These are phyloP conservation scores for Plecturocebus donacophilus DNA, from an alignment of 2,113 vertebrate species.

Conservation along the genomic window DNA sequence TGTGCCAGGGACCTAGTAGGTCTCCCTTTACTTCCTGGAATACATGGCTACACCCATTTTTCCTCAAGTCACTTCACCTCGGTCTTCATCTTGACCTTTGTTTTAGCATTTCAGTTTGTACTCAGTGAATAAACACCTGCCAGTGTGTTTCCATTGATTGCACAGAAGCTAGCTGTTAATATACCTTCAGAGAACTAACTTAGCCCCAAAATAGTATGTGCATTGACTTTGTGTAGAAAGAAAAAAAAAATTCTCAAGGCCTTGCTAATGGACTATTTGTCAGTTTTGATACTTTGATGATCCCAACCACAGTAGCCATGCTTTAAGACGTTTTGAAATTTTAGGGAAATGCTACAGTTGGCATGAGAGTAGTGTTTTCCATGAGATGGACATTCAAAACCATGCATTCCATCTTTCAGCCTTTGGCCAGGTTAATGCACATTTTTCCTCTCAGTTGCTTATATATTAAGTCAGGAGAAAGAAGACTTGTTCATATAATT, in stretches of 20 bases:
- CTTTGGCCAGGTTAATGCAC: background rate
- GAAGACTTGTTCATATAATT: background rate
- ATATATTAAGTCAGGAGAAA: background rate
- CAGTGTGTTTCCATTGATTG: slow-evolving; percentile 34
- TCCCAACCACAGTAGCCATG: background rate
- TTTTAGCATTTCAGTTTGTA: background rate
- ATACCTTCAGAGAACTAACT: slow-evolving; percentile 41
- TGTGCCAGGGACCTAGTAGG: background rate
- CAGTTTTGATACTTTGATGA: background rate
- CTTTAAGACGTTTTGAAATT: background rate
- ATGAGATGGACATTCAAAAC: background rate
- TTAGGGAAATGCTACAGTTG: background rate
- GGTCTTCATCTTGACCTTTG: background rate
- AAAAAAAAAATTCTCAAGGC: background rate
- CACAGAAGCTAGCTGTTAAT: slow-evolving; percentile 43
- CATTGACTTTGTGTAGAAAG: background rate
- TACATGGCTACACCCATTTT: background rate
- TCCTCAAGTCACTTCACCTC: background rate
- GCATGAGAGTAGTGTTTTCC: background rate
- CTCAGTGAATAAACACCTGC: slow-evolving; percentile 33
- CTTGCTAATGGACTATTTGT: background rate
- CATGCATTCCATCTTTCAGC: background rate
- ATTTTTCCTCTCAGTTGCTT: slow-evolving; percentile 17
- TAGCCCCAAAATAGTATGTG: background rate
- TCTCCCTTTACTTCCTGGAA: background rate